Evolutionary conservation across 2,888 invertebrate genomes (phyloP).

Genomic region (Tortricodes alternella): DNA sequence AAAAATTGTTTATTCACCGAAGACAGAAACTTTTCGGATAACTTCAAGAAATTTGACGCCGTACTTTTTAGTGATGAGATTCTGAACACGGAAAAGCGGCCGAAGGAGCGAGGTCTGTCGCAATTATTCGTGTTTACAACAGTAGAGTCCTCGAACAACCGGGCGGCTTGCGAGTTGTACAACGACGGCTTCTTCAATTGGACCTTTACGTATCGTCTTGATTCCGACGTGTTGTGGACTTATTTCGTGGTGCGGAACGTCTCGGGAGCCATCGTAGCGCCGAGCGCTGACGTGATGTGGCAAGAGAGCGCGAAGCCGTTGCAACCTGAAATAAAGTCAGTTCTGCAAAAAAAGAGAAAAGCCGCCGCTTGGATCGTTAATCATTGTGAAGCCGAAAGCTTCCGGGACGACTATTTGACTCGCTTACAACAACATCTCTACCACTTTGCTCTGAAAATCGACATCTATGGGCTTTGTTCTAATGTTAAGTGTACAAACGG

Average conservation of each 20-base stretch:
- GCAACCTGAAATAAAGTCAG: slow-evolving; percentile 37
- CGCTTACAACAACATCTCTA: slow-evolving; percentile 54
- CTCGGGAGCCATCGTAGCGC: slow-evolving; percentile 48
- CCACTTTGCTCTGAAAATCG: slow-evolving; percentile 51
- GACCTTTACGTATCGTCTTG: slow-evolving; percentile 60
- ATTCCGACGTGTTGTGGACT: slow-evolving; percentile 58
- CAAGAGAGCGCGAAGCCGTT: slow-evolving; percentile 35
- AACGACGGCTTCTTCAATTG: slow-evolving; percentile 60
- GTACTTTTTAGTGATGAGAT: slow-evolving; percentile 46
- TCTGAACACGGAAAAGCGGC: slow-evolving; percentile 36
- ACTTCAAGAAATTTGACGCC: slow-evolving; percentile 47
- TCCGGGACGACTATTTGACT: slow-evolving; percentile 49
- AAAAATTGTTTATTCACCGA: slow-evolving; percentile 48
- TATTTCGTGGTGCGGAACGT: slow-evolving; percentile 52
- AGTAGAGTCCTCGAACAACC: slow-evolving; percentile 46
- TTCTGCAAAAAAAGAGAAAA: slow-evolving; percentile 49
- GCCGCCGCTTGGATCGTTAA: slow-evolving; percentile 59
- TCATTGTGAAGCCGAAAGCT: slow-evolving; percentile 46
- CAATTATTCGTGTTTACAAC: slow-evolving; percentile 56
- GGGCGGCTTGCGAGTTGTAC: slow-evolving; percentile 53
- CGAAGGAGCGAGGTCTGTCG: slow-evolving; percentile 36
- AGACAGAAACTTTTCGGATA: slow-evolving; percentile 41
- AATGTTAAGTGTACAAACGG: slow-evolving; percentile 40
- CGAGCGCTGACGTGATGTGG: slow-evolving; percentile 46
- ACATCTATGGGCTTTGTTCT: slow-evolving; percentile 53